These are phyloP conservation scores for Microtus pennsylvanicus DNA, from an alignment of 2,113 vertebrate genomes.

Conservation along the genomic window DNA sequence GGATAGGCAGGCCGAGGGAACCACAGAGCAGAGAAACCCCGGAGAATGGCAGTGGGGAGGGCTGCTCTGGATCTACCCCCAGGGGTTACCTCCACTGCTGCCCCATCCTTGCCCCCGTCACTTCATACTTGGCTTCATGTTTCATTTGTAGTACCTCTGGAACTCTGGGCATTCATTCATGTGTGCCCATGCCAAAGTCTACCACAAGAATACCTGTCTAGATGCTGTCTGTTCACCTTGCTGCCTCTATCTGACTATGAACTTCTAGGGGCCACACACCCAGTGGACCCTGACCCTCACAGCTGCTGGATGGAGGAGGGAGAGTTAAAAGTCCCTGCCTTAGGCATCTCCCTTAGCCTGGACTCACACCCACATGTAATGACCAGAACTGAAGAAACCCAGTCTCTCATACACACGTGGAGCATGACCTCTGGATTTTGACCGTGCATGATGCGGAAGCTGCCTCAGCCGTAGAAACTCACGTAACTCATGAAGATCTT, in stretches of 20 bases:
- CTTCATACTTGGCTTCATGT: not conserved
- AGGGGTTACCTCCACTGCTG: not conserved
- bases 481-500: slow-evolving; percentile 94
- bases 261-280: not conserved
- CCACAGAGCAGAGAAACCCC: not conserved
- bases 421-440: not conserved
- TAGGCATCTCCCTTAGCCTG: not conserved
- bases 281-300: not conserved
- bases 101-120: not conserved
- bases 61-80: not conserved
- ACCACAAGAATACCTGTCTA: not conserved
- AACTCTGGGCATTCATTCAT: not conserved
- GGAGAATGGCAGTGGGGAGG: not conserved
- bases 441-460: rapidly evolving
- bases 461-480: slow-evolving; percentile 80
- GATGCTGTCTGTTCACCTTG: not conserved
- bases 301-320: not conserved
- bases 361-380: not conserved
- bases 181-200: not conserved
- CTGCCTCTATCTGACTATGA: not conserved
- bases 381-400: not conserved
- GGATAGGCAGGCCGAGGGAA: not conserved
- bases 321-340: not conserved
- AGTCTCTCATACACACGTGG: not conserved
- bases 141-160: not conserved